phyloP scores from a whole-genome alignment of 2,113 vertebrate genomes.

The Piprites chloris region DNA sequence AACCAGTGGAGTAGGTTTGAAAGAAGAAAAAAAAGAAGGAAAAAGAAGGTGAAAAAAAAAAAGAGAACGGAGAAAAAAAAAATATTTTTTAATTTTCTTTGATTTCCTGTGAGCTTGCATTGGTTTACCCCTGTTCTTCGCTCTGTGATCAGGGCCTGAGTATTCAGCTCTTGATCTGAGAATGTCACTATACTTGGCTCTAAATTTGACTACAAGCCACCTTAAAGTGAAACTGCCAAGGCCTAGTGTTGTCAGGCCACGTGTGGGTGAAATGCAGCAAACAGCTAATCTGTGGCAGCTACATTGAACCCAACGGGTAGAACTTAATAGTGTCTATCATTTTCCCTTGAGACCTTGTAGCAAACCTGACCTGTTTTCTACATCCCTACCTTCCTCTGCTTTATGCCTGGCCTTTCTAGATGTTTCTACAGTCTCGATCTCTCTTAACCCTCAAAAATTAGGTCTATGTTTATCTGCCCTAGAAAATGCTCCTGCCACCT shows the following conservation, averaged over 20 bases:
- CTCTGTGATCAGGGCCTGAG: background rate
- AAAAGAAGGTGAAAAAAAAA: background rate
- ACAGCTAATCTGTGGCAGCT: background rate
- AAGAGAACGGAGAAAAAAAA: rapidly evolving
- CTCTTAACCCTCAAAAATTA: background rate
- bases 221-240: background rate
- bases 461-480: background rate
- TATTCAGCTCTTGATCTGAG: background rate
- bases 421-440: background rate
- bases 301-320: background rate
- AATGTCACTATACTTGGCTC: background rate
- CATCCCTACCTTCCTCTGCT: background rate
- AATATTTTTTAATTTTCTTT: background rate
- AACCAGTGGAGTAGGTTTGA: background rate
- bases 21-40: background rate
- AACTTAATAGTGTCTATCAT: background rate
- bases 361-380: background rate
- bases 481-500: background rate
- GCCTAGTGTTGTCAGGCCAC: background rate
- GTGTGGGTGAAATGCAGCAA: background rate
- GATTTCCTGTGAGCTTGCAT: background rate
- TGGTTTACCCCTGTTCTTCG: background rate
- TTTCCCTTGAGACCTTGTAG: background rate
- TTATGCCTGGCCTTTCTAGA: background rate
- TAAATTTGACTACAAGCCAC: background rate